Conservation (phyloP, 2,113 vertebrate genomes). For the Poecilia latipinna region DNA sequence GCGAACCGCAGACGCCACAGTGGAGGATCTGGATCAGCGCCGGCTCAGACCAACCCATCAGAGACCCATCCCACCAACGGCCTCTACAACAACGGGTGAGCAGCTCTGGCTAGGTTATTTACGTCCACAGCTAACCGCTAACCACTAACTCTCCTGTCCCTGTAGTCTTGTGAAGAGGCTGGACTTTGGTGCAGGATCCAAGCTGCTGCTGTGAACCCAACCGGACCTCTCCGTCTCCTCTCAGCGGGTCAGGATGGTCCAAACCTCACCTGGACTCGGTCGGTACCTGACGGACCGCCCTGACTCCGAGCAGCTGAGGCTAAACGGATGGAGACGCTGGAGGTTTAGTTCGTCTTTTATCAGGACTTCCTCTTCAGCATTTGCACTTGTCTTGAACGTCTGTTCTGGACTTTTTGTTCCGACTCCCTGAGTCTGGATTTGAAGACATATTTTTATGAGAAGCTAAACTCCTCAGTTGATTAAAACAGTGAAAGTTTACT, state of each 20-base stretch:
- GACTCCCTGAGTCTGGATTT: neutral
- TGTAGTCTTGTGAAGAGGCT: constrained; percentile 83
- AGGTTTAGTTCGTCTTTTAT: neutral
- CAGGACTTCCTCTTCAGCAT: constrained; percentile 26
- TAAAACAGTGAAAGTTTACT: neutral
- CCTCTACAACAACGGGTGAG: constrained; percentile 65
- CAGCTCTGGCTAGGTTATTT: fast-evolving
- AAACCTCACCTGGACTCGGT: neutral
- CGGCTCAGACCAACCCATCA: constrained; percentile 69
- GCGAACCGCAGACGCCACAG: constrained; percentile 68
- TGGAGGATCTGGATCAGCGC: constrained; percentile 60
- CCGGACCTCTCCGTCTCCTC: constrained; percentile 1
- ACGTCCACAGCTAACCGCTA: neutral
- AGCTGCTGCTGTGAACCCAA: constrained; percentile 87
- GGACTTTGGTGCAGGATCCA: constrained; percentile 88
- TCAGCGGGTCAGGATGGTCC: neutral
- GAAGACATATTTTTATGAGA: fast-evolving
- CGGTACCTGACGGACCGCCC: neutral
- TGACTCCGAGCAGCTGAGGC: neutral
- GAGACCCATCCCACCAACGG: constrained; percentile 75
- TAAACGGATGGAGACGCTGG: neutral
- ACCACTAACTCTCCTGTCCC: neutral
- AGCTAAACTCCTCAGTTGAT: neutral
- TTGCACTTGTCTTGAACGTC: constrained; percentile 54
- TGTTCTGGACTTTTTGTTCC: constrained; percentile 1